Evolutionary conservation across 2,797 vertebrate genomes (phyloP).

Genomic region (Hephaestus fuliginosus): DNA sequence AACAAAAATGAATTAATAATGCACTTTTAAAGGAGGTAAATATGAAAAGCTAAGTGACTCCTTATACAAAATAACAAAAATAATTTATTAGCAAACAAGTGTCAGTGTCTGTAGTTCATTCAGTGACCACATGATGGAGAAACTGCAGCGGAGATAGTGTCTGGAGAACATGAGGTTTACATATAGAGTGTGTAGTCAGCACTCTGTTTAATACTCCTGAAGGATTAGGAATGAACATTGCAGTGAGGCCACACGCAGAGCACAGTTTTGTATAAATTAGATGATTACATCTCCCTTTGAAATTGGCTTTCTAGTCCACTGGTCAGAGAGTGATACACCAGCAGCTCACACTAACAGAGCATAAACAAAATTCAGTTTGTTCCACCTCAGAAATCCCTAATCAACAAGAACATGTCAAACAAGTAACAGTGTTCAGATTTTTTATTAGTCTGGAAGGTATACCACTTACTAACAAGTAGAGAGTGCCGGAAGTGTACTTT

Average conservation of each 20-base stretch:
- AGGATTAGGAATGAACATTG: not conserved
- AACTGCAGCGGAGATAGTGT: conserved; percentile 45
- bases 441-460: conserved; percentile 12
- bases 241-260: conserved; percentile 5
- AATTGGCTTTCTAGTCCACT: conserved; percentile 55
- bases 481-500: not conserved
- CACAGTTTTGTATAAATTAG: conserved; percentile 49
- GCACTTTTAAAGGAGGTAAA: not conserved
- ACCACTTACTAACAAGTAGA: conserved; percentile 1
- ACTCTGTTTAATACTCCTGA: conserved; percentile 6
- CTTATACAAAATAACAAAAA: not conserved
- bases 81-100: no score
- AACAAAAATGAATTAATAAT: not conserved
- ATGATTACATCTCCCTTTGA: conserved; percentile 58
- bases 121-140: conserved; percentile 77
- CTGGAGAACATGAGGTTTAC: not conserved
- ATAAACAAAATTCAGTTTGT: conserved; percentile 71
- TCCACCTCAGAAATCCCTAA: conserved; percentile 37
- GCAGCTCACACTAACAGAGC: conserved; percentile 14
- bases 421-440: conserved; percentile 26
- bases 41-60: not conserved
- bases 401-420: conserved; percentile 51
- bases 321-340: conserved; percentile 21
- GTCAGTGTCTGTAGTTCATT: conserved; percentile 45
- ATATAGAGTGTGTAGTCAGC: conserved; percentile 9